phyloP scores from a whole-genome alignment of 2,113 vertebrate genomes.

The Rhadina sibilatrix region DNA sequence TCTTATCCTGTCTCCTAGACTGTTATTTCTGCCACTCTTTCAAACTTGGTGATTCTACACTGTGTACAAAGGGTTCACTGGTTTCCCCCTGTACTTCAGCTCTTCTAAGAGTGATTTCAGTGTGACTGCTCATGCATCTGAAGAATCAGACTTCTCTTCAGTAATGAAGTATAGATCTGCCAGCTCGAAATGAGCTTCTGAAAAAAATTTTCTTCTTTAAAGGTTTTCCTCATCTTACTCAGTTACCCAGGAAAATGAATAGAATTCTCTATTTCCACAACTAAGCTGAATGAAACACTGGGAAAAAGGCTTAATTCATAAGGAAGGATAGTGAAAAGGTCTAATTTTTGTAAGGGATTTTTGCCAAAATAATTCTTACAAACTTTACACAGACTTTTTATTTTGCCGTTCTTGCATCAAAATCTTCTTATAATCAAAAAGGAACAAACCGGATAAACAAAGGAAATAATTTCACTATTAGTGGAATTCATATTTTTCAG shows the following conservation, averaged over 20 bases:
- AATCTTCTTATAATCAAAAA: neutral
- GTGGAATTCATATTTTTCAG: neutral
- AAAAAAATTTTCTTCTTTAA: neutral
- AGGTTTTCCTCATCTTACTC: neutral
- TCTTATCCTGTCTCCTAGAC: neutral
- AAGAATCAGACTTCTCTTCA: neutral
- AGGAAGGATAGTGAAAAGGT: neutral
- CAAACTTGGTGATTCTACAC: fast-evolving
- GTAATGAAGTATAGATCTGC: neutral
- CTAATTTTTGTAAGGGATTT: neutral
- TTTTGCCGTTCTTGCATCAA: neutral
- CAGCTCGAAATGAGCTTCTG: neutral
- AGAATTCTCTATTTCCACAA: neutral
- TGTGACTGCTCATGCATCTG: neutral
- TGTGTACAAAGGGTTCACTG: neutral
- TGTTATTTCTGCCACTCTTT: neutral
- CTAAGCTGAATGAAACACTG: neutral
- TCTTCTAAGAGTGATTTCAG: neutral
- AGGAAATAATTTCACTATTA: neutral
- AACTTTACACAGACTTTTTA: neutral
- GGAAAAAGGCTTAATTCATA: neutral
- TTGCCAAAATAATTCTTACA: neutral
- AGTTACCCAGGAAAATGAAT: neutral
- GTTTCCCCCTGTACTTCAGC: neutral
- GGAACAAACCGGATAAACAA: neutral